Conservation (phyloP, 2,113 vertebrate species). For the Geothlypis trichas region DNA sequence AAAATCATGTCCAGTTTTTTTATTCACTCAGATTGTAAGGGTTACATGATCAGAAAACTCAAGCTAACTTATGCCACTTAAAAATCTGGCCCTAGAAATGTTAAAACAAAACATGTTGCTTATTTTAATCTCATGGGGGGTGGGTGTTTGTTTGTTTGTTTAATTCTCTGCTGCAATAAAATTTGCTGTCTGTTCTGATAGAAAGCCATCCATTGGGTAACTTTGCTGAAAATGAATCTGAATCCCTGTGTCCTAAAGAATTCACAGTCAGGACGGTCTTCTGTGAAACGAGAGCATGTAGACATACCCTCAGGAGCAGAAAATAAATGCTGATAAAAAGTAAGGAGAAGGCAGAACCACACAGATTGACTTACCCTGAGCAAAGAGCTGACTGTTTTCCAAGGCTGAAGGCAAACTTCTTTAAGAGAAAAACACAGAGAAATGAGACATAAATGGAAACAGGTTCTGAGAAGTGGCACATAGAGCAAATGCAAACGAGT, state of each 20-base stretch:
- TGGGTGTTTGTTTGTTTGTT: background rate
- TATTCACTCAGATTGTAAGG: background rate
- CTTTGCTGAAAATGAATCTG: background rate
- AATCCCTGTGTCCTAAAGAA: background rate
- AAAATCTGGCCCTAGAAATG: slow-evolving; percentile 1
- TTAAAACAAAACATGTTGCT: background rate
- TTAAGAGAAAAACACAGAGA: slow-evolving; percentile 2
- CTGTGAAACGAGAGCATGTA: background rate
- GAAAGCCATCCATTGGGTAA: background rate
- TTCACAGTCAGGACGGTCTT: background rate
- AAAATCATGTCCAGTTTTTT: background rate
- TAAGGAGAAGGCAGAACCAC: background rate
- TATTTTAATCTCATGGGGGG: background rate
- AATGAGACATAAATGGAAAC: slow-evolving; percentile 14
- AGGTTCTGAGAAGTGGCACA: background rate
- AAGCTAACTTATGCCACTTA: background rate
- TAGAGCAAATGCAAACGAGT: background rate
- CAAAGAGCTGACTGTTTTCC: background rate
- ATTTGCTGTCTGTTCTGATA: background rate
- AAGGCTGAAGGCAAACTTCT: background rate
- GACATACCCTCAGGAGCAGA: background rate
- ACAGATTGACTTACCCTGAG: background rate
- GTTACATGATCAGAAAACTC: background rate
- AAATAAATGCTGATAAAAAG: slow-evolving; percentile 6
- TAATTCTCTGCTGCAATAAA: background rate